These are phyloP conservation scores for Xiphophorus birchmanni DNA, from an alignment of 2,797 vertebrate species.

Conservation along the genomic window DNA sequence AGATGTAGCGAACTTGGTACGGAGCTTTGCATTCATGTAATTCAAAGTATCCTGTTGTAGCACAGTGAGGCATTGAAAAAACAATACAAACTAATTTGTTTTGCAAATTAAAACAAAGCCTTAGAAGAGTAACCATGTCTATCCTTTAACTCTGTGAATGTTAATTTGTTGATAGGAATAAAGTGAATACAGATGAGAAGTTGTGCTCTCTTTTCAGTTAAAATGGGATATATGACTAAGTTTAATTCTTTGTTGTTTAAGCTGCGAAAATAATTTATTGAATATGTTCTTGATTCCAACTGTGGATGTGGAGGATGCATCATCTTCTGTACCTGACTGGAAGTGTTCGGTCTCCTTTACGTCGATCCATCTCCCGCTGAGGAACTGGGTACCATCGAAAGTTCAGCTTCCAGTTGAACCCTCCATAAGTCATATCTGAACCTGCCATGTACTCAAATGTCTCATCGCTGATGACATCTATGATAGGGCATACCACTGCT, in stretches of 20 bases:
- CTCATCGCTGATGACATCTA: conserved; percentile 92
- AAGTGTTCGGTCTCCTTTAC: conserved; percentile 95
- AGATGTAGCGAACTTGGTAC: neutral
- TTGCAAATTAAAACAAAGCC: conserved; percentile 52
- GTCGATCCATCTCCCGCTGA: conserved; percentile 97
- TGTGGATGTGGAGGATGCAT: neutral
- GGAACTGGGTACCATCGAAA: conserved; percentile 98
- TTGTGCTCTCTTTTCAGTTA: conserved; percentile 19
- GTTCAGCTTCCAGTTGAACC: conserved; percentile 99
- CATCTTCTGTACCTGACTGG: conserved; percentile 84
- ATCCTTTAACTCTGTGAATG: conserved; percentile 51
- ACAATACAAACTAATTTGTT: conserved; percentile 53
- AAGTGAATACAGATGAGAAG: conserved; percentile 60
- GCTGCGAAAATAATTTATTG: neutral
- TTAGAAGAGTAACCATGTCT: conserved; percentile 46
- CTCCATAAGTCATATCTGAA: conserved; percentile 98
- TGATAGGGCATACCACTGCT: conserved; percentile 79
- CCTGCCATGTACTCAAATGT: conserved; percentile 99
- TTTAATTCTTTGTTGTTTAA: conserved; percentile 34
- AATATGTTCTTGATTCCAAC: conserved; percentile 1
- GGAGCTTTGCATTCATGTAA: neutral
- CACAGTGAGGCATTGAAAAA: conserved; percentile 26
- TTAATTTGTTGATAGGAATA: conserved; percentile 45
- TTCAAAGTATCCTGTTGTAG: conserved; percentile 23
- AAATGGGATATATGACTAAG: conserved; percentile 24